Evolutionary conservation across 2,797 vertebrate species (phyloP), one percentile per base, ranked within the genome.

Genomic region (Chaetodon trifasciatus): DNA sequence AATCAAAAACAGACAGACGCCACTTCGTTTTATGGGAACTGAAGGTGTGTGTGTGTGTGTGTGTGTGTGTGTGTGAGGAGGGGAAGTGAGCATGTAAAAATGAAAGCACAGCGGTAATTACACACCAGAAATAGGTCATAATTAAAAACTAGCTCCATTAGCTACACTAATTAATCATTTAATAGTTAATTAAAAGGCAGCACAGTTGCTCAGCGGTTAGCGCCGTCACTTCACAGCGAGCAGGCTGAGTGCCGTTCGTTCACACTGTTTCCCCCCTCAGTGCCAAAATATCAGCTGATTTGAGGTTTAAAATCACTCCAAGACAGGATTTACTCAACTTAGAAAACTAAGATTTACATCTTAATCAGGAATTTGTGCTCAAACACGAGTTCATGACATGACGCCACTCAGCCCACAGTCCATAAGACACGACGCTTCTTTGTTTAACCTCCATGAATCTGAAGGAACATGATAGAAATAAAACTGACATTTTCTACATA

Each of bases 111-210:
- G 47, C 5, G 12, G 42, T 81, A 82, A 84, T 77, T 74, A 75
- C 61, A 57, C 35, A 0, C 2, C 71, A 72, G 70, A 62, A 70
- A 75, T 64, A 37, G 37, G 50, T 63, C 52, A 37, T 81, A 23
- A 70, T 73, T 78, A 39, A 80, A 79, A 71, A 28, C 49, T 72
- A 61, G 57, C 50, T 76, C 62, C 40, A 75, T 78, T 44, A 79
- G 42, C 56, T 37, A 10, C 42, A 16, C 52, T 63, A 46, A 79
- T 81, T 75, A 63, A 71, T 77, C 57, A 32, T 82, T 71, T 23
- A 78, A 66, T 65, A 55, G 57, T 76, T 84, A 62, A 86, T 81
- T 87, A 81, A 81, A 72, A 82, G 37, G 44, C 46, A 58, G 64
- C 40, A 24, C n/a, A 61, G 53, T 35, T 68, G 10, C 70, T 78